A percentile compares a stretch with the other conserved stretches of the same genome.
phyloP scores from a whole-genome alignment of 53 echinoderm and acorn worm genomes.

The Luidia sarsii region DNA sequence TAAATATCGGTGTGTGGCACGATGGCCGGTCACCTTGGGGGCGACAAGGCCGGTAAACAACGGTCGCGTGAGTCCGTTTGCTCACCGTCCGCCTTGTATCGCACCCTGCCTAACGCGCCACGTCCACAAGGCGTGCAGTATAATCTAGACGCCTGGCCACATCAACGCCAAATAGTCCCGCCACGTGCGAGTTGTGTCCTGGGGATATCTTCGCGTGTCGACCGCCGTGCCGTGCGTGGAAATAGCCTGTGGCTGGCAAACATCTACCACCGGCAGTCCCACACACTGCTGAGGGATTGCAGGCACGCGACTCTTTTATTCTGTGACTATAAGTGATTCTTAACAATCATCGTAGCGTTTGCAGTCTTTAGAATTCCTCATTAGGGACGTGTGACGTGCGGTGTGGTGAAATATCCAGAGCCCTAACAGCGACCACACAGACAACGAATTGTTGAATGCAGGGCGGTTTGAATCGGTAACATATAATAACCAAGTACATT shows the following conservation, averaged over 20 bases:
- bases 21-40: too few species aligned
- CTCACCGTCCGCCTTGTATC: conserved; percentile 13
- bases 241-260: not conserved
- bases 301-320: conserved; percentile 2
- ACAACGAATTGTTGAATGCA: too few species aligned
- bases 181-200: too few species aligned
- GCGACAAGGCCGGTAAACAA: conserved; percentile 3
- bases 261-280: not conserved
- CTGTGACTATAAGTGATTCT: conserved; percentile 8
- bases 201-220: conserved; percentile 10
- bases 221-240: conserved; percentile 3
- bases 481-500: too few species aligned
- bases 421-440: too few species aligned
- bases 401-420: too few species aligned
- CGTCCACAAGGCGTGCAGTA: too few species aligned
- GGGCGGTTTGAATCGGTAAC: too few species aligned
- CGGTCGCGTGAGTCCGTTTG: conserved; percentile 19
- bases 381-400: conserved; percentile 1
- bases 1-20: not conserved
- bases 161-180: too few species aligned
- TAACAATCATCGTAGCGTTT: not conserved
- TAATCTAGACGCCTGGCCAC: not conserved
- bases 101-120: too few species aligned
- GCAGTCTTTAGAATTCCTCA: not conserved
- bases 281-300: not conserved